Evolutionary conservation across 2,113 vertebrate genomes (phyloP).

Genomic region (Bungarus multicinctus): DNA sequence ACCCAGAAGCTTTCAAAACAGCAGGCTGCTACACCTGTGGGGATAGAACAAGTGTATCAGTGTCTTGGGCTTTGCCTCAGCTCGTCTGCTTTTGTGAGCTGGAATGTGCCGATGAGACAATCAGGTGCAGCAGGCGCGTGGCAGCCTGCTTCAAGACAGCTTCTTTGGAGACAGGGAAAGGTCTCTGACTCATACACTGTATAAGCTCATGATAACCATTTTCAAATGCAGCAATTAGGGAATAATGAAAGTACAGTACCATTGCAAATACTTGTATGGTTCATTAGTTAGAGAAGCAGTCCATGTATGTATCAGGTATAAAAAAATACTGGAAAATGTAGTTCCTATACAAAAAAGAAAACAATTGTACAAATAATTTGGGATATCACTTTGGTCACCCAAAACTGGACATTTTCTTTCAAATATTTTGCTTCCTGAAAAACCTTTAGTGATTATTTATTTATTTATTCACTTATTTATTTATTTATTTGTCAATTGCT

Average conservation of each 20-base stretch:
- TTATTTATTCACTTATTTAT: no score
- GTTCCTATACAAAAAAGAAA: background rate
- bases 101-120: slow-evolving; percentile 93
- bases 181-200: slow-evolving; percentile 70
- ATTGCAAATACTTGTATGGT: slow-evolving; percentile 44
- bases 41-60: slow-evolving; percentile 96
- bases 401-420: background rate
- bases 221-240: slow-evolving; percentile 66
- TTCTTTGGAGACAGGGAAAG: slow-evolving; percentile 71
- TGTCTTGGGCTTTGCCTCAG: slow-evolving; percentile 81
- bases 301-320: background rate
- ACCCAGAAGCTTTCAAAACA: slow-evolving; percentile 75
- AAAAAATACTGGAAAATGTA: background rate
- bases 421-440: background rate
- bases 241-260: slow-evolving; percentile 61
- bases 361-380: background rate
- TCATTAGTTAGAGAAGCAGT: slow-evolving; percentile 29
- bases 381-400: background rate
- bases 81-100: slow-evolving; percentile 79
- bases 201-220: slow-evolving; percentile 71
- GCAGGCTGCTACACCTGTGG: slow-evolving; percentile 90
- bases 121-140: slow-evolving; percentile 96
- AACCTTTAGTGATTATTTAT: background rate
- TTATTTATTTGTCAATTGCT: no score
- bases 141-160: slow-evolving; percentile 83